Percentiles rank a stretch among this genome's conserved stretches.
Conservation (phyloP, 2,113 vertebrate genomes). For the Cryptomyrus ogoouensis region DNA sequence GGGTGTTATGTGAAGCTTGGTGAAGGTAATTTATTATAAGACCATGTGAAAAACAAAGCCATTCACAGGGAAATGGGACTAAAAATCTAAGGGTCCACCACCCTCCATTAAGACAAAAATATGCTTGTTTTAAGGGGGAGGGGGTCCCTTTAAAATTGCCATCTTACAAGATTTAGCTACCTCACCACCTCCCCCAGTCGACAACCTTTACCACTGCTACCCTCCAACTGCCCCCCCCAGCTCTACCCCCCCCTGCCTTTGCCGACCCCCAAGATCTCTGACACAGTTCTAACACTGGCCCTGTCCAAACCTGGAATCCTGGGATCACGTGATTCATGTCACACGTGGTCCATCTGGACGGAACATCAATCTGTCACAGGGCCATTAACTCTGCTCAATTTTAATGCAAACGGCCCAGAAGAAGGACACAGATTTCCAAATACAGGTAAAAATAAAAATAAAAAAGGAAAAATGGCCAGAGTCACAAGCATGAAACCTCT, state of each 20-base stretch:
- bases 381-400: neutral
- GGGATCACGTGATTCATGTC: neutral
- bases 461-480: neutral
- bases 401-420: neutral
- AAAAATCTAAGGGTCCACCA: neutral
- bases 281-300: neutral
- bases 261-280: neutral
- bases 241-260: neutral
- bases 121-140: neutral
- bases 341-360: neutral
- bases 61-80: neutral
- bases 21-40: neutral
- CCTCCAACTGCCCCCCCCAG: too few species aligned
- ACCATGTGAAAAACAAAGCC: neutral
- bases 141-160: neutral
- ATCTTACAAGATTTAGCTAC: neutral
- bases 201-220: too few species aligned
- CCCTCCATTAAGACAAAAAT: neutral
- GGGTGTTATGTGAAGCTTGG: neutral
- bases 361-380: slow-evolving; percentile 8
- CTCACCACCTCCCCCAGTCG: neutral
- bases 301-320: neutral
- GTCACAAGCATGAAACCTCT: neutral
- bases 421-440: neutral
- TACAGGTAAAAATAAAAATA: neutral